Evolutionary conservation across 2,888 invertebrate species (phyloP).

Genomic region (Tachina lurida): DNA sequence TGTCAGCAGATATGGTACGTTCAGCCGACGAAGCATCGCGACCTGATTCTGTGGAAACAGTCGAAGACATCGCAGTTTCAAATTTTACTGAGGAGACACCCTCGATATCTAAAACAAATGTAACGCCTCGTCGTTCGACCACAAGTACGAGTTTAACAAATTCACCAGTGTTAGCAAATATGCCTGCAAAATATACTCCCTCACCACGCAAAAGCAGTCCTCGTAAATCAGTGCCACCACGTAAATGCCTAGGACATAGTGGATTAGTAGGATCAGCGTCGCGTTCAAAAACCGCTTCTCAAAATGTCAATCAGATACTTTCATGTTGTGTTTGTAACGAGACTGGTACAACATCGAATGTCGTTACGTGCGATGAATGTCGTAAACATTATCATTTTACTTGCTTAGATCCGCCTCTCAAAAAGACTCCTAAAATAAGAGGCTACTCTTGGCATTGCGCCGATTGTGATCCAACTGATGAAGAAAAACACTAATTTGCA

Average conservation of each 20-base stretch:
- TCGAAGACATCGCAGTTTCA: constrained; percentile 77
- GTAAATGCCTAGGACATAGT: constrained; percentile 68
- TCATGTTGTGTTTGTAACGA: constrained; percentile 79
- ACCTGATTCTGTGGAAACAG: constrained; percentile 82
- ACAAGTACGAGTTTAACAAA: constrained; percentile 50
- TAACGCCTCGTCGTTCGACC: constrained; percentile 54
- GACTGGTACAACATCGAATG: constrained; percentile 78
- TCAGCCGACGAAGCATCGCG: constrained; percentile 81
- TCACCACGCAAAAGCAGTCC: constrained; percentile 79
- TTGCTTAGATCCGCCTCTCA: constrained; percentile 96
- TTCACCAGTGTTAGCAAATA: constrained; percentile 56
- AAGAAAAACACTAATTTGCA: constrained; percentile 75
- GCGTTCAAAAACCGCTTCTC: constrained; percentile 56
- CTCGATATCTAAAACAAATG: constrained; percentile 50
- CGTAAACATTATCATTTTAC: constrained; percentile 94
- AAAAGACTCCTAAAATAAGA: constrained; percentile 95
- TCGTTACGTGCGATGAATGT: constrained; percentile 94
- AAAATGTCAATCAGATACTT: constrained; percentile 67
- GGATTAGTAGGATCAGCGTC: constrained; percentile 42
- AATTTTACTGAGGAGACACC: constrained; percentile 58
- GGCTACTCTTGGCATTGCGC: constrained; percentile 98
- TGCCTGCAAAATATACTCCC: constrained; percentile 68
- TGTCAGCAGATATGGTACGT: constrained; percentile 85
- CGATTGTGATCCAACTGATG: constrained; percentile 94
- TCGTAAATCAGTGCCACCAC: constrained; percentile 76